Percentiles rank a stretch among this genome's conserved stretches.
These are phyloP conservation scores for Zaprionus taronus DNA, from an alignment of 1,140 invertebrate species.

Conservation along the genomic window DNA sequence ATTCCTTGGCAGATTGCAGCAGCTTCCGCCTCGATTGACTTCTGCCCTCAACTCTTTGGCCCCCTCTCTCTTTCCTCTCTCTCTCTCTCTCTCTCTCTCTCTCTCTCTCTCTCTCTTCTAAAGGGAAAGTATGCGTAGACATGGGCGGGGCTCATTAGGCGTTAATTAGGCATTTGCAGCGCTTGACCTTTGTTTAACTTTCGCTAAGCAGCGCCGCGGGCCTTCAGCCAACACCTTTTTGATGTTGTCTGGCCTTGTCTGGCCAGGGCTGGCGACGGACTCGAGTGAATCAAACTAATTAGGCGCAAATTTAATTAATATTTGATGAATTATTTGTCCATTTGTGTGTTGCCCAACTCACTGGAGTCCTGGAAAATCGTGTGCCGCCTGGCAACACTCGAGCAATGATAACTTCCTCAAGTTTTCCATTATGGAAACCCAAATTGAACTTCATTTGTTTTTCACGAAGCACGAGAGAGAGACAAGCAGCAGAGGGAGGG, in stretches of 20 bases:
- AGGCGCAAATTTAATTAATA: constrained; percentile 74
- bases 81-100: not conserved
- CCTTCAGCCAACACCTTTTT: constrained; percentile 67
- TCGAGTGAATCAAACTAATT: constrained; percentile 71
- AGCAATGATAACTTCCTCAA: constrained; percentile 49
- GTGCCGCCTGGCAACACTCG: constrained; percentile 46
- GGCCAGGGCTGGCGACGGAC: not conserved
- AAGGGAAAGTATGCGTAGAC: not conserved
- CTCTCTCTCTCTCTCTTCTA: not conserved
- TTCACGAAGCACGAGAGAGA: constrained; percentile 7
- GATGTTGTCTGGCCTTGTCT: constrained; percentile 48
- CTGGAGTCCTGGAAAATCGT: not conserved
- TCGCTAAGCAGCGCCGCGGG: constrained; percentile 38
- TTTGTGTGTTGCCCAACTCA: constrained; percentile 44
- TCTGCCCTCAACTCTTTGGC: constrained; percentile 34
- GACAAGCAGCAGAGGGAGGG: not conserved
- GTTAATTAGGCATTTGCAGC: constrained; percentile 69
- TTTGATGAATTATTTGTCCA: constrained; percentile 68
- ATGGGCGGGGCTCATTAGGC: constrained; percentile 54
- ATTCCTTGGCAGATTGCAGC: not conserved
- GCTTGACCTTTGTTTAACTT: constrained; percentile 50
- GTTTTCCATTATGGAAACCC: constrained; percentile 46
- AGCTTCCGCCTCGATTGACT: constrained; percentile 43
- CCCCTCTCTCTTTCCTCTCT: not conserved
- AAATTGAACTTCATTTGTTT: constrained; percentile 63